phyloP scores from a whole-genome alignment of 2,888 invertebrate species.

The Himalopsyche japonica region DNA sequence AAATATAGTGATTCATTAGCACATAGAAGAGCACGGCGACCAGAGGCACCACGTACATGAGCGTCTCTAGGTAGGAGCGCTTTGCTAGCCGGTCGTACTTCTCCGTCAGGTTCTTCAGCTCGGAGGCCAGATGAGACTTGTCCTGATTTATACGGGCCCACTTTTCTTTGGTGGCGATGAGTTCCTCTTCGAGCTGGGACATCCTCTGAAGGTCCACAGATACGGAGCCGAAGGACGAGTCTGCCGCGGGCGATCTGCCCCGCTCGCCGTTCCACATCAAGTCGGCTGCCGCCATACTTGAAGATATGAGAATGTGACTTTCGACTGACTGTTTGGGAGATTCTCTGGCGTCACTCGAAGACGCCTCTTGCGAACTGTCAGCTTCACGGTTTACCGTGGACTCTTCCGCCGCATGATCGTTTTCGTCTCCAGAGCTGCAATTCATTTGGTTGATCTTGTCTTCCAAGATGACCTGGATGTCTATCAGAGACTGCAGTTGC shows the following conservation, averaged over 20 bases:
- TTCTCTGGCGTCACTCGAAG: conserved; percentile 31
- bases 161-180: conserved; percentile 72
- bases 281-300: conserved; percentile 31
- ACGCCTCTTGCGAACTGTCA: background rate
- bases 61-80: conserved; percentile 62
- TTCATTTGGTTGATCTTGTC: conserved; percentile 23
- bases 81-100: conserved; percentile 63
- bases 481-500: conserved; percentile 18
- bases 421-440: background rate
- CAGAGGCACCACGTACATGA: conserved; percentile 63
- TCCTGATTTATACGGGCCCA: conserved; percentile 69
- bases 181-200: conserved; percentile 71
- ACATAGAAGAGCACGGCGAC: conserved; percentile 63
- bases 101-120: conserved; percentile 62
- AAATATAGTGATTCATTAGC: conserved; percentile 62
- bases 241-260: conserved; percentile 37
- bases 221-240: conserved; percentile 34
- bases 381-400: background rate
- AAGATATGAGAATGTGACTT: conserved; percentile 29
- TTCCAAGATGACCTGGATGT: conserved; percentile 30
- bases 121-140: conserved; percentile 62
- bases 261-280: conserved; percentile 24
- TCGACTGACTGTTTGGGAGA: conserved; percentile 36
- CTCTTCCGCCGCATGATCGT: background rate
- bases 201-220: conserved; percentile 53